These are phyloP conservation scores for Piaya cayana DNA, from an alignment of 2,113 vertebrate species.

Conservation along the genomic window DNA sequence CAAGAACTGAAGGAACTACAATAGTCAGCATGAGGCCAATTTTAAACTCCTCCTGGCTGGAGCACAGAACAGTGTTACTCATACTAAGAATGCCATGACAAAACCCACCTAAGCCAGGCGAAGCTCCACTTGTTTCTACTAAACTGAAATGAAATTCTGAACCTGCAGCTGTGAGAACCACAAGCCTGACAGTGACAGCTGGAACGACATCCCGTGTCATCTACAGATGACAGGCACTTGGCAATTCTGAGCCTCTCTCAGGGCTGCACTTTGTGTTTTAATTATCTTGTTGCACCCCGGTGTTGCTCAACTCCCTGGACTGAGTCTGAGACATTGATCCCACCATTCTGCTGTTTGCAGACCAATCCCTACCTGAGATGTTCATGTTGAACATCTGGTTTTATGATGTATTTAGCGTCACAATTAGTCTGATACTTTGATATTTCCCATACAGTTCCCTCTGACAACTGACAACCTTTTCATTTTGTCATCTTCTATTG, in stretches of 20 bases:
- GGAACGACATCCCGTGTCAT: not conserved
- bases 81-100: not conserved
- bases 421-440: not conserved
- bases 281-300: not conserved
- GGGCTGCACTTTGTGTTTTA: not conserved
- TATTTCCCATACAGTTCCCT: conserved; percentile 12
- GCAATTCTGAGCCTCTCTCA: not conserved
- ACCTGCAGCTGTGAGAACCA: not conserved
- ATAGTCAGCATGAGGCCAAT: not conserved
- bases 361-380: not conserved
- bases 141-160: not conserved
- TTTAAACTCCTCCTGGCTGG: not conserved
- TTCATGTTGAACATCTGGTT: not conserved
- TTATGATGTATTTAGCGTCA: not conserved
- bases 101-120: not conserved
- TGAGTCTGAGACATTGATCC: not conserved
- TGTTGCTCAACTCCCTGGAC: not conserved
- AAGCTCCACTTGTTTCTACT: not conserved
- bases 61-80: not conserved
- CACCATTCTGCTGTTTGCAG: not conserved
- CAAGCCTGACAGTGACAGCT: not conserved
- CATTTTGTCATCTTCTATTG: conserved; percentile 57
- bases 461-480: conserved; percentile 23
- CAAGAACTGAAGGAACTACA: not conserved
- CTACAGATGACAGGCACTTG: not conserved